Percentiles rank a stretch among this genome's conserved stretches.
Conservation (phyloP, 2,113 vertebrate genomes). For the Ochotona curzoniae region DNA sequence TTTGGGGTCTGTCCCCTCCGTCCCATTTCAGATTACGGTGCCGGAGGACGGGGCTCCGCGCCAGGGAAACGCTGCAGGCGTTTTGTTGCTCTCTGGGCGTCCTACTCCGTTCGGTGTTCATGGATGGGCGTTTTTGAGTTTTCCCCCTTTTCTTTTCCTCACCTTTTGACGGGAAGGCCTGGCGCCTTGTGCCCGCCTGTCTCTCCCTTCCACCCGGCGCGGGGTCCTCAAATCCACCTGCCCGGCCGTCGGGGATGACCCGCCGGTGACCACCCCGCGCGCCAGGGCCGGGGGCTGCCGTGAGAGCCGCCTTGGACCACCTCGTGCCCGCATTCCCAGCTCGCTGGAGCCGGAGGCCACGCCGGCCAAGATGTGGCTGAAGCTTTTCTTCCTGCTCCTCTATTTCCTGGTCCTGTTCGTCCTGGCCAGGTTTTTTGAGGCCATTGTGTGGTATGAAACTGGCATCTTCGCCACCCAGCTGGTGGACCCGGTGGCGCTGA, state of each 20-base stretch:
- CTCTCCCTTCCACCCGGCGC: not conserved
- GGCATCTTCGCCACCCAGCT: conserved; percentile 96
- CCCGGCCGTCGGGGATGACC: conserved; percentile 9
- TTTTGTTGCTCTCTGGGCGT: not conserved
- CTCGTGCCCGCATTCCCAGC: not conserved
- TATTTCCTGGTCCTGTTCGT: conserved; percentile 95
- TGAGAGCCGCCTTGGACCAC: not conserved
- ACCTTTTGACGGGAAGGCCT: conserved; percentile 15
- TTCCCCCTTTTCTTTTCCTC: not conserved
- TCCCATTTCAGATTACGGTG: not conserved
- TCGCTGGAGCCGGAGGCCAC: conserved; percentile 23
- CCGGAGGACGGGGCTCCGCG: not conserved
- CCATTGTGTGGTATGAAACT: conserved; percentile 97
- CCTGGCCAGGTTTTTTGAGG: conserved; percentile 95
- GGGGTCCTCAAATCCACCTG: conserved; percentile 11
- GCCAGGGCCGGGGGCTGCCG: not conserved
- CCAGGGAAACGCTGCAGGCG: too few species aligned
- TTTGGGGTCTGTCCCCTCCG: not conserved
- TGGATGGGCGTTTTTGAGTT: not conserved
- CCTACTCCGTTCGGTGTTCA: not conserved
- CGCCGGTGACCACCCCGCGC: conserved; percentile 36
- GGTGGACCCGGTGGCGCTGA: conserved; percentile 95
- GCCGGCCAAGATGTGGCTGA: conserved; percentile 94
- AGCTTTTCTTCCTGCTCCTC: conserved; percentile 94
- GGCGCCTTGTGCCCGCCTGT: not conserved